Evolutionary conservation across 2,113 vertebrate genomes (phyloP), one percentile per base, ranked within the genome.

Genomic region (Poeciliopsis occidentalis): DNA sequence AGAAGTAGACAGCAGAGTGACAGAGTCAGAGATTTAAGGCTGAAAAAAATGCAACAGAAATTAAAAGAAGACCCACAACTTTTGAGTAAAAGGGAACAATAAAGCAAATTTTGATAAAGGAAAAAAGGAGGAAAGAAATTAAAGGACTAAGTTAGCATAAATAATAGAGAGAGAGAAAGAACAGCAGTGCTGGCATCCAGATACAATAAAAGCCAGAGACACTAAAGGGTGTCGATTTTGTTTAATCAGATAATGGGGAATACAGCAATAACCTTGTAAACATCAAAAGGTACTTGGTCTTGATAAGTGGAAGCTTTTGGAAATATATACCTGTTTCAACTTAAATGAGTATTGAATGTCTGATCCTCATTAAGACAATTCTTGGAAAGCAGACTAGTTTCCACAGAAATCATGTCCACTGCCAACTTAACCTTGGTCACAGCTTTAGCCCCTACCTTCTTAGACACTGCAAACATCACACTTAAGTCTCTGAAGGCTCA

Each of bases 171-270:
- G 61, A 73, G 22, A 72, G 62, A 69, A 4, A 74, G 39, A n/a
- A 61, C 54, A 5, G 27, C 6, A n/a, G 44, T 12, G 51, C 61
- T 51, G 67, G 78, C 69, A 69, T n/a, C 81, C 80, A 88, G 86
- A 81, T 73, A 79, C 67, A 73, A 34, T 17, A 60, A 67, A n/a
- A 15, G 12, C 61, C 5, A 68, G 51, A 54, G 60, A 65, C 11
- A 24, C 3, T 30, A 54, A 27, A 2, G 27, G 32, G n/a, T 47
- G 37, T 34, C 32, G 4, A 12, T 65, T 39, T 65, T 26, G 32
- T 37, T 37, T 3, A n/a, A 10, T 65, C 10, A 31, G 4, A 37
- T 37, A 10, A 65, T 65, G 11, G 13, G 11, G 2, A 65, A 29
- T 29, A 13, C 4, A 26, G 11, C 12, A 65, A 26, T n/a, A 4